A percentile compares a stretch with the other conserved stretches of the same genome.
Evolutionary conservation across 35 echinoderm and acorn worm genomes (phyloP).

Genomic region (Lytechinus variegatus): DNA sequence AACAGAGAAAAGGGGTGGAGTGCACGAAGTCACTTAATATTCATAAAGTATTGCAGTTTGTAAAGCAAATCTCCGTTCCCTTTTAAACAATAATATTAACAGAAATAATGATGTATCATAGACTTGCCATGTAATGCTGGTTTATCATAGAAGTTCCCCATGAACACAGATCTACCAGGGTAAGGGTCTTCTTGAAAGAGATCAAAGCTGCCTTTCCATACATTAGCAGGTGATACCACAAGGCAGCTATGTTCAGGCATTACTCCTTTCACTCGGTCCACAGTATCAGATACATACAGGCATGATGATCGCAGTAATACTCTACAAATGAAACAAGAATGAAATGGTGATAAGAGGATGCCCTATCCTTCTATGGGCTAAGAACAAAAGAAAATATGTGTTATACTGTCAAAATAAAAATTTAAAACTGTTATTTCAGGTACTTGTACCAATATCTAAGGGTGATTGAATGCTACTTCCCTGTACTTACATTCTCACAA

Average conservation of each 20-base stretch:
- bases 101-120: neutral
- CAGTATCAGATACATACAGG: conserved; percentile 75
- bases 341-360: neutral
- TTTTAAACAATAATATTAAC: no score
- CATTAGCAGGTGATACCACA: conserved; percentile 86
- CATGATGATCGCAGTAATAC: conserved; percentile 71
- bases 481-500: no score
- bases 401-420: no score
- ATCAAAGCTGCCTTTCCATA: conserved; percentile 65
- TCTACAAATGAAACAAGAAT: conserved; percentile 57
- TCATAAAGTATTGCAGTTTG: no score
- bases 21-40: no score
- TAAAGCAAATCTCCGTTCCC: no score
- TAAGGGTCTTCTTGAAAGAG: conserved; percentile 79
- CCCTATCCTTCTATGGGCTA: no score
- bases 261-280: conserved; percentile 50
- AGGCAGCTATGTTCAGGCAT: conserved; percentile 90
- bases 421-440: no score
- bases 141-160: conserved; percentile 46
- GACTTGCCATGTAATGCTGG: conserved; percentile 55
- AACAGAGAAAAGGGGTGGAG: no score
- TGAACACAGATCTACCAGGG: conserved; percentile 75
- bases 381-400: no score
- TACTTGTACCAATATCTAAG: no score
- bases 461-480: no score